phyloP scores from a whole-genome alignment of 2,797 vertebrate species.

The Steatocranus sp. region DNA sequence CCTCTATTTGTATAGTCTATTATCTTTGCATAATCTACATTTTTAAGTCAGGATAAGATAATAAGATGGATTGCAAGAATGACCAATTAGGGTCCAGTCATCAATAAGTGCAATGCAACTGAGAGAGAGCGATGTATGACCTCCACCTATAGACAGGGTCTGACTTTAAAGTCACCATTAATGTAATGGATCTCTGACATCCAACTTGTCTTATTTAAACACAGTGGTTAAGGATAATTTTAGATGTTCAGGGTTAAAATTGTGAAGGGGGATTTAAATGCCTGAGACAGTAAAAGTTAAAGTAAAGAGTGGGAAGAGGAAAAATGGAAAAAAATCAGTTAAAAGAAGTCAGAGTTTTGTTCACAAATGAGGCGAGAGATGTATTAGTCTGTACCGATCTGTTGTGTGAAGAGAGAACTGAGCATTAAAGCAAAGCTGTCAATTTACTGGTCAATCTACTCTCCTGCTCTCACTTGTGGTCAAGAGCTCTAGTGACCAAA shows the following conservation, averaged over 20 bases:
- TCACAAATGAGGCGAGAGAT: not conserved
- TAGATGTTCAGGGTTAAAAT: not conserved
- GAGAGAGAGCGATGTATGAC: not conserved
- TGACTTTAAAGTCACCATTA: not conserved
- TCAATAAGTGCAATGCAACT: not conserved
- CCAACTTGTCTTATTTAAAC: not conserved
- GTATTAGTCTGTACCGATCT: not conserved
- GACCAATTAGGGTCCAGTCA: not conserved
- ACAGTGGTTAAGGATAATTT: not conserved
- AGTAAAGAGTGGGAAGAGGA: not conserved
- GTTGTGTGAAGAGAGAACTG: not conserved
- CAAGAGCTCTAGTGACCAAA: not conserved
- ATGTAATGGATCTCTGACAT: not conserved
- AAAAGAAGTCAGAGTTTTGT: not conserved
- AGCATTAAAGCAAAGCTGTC: not conserved
- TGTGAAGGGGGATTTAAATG: not conserved
- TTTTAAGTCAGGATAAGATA: not conserved
- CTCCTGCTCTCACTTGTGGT: not conserved
- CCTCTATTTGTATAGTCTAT: not conserved
- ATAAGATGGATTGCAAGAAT: not conserved
- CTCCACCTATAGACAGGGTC: not conserved
- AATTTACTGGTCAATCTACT: not conserved
- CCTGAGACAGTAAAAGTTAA: not conserved
- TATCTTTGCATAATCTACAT: not conserved
- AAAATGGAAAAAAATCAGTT: not conserved